Percentiles rank a stretch among this genome's conserved stretches.
Conservation (phyloP, 2,888 invertebrate species). For the Cosmia pyralina region DNA sequence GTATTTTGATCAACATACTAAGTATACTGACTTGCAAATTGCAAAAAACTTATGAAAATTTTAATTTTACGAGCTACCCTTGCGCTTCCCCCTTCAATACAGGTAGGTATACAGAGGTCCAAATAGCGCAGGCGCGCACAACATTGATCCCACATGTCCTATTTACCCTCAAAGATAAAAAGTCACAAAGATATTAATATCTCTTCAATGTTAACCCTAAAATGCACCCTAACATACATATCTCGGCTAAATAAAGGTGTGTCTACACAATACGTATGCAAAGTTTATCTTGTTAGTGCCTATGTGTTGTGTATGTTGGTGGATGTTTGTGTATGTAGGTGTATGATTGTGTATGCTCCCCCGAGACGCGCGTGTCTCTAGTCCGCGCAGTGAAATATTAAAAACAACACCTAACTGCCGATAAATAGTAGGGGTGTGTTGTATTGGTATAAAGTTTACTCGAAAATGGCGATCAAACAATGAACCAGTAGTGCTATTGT, state of each 20-base stretch:
- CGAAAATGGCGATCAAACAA: background rate
- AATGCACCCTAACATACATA: conserved; percentile 56
- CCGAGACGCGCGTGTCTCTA: conserved; percentile 80
- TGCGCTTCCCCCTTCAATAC: no score
- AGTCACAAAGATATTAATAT: conserved; percentile 39
- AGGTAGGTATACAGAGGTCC: background rate
- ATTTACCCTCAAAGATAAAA: conserved; percentile 42
- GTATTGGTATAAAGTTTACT: conserved; percentile 60
- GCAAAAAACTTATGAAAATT: no score
- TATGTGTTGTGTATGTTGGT: conserved; percentile 44
- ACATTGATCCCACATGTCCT: conserved; percentile 46
- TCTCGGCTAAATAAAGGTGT: conserved; percentile 63
- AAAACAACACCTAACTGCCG: conserved; percentile 76
- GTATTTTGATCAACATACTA: no score
- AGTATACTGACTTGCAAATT: no score
- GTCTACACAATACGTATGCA: conserved; percentile 54
- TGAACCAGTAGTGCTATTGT: background rate
- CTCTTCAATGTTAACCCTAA: conserved; percentile 44
- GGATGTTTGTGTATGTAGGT: conserved; percentile 65
- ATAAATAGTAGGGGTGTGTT: conserved; percentile 45
- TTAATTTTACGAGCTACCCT: no score
- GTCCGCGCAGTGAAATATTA: conserved; percentile 79
- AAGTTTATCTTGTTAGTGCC: conserved; percentile 66
- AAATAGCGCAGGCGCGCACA: conserved; percentile 34
- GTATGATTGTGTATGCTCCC: conserved; percentile 78